Percentiles rank a stretch among this genome's conserved stretches.
These are phyloP conservation scores for Odontophorus gujanensis DNA, from an alignment of 2,113 vertebrate species.

Conservation along the genomic window DNA sequence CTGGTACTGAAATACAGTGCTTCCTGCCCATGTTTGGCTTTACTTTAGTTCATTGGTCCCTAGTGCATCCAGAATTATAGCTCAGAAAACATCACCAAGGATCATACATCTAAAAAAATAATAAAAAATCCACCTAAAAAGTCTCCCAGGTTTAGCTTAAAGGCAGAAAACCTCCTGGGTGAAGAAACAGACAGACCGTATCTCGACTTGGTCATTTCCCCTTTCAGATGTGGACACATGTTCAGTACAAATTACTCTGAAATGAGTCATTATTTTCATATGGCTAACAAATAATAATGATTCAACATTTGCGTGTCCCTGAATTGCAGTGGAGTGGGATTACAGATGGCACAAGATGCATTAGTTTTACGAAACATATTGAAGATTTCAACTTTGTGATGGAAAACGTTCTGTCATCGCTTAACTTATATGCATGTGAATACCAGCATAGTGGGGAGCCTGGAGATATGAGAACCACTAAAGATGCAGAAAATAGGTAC, in stretches of 20 bases:
- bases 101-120: not conserved
- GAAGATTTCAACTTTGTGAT: constrained; percentile 41
- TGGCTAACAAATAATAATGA: constrained; percentile 46
- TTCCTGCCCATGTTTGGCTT: constrained; percentile 39
- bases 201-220: constrained; percentile 19
- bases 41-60: constrained; percentile 57
- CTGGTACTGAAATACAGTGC: constrained; percentile 20
- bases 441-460: not conserved
- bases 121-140: not conserved
- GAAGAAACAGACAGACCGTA: not conserved
- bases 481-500: constrained; percentile 8
- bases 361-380: constrained; percentile 55
- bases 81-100: constrained; percentile 55
- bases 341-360: constrained; percentile 53
- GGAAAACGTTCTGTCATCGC: constrained; percentile 54
- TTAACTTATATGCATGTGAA: constrained; percentile 11
- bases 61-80: constrained; percentile 50
- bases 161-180: not conserved
- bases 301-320: constrained; percentile 43
- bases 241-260: constrained; percentile 34
- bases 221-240: not conserved
- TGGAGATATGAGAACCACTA: not conserved
- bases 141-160: constrained; percentile 13
- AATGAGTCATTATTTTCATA: constrained; percentile 59
- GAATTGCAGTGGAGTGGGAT: constrained; percentile 37